Conservation (phyloP, 2,888 invertebrate genomes). For the Argynnis bischoffii region DNA sequence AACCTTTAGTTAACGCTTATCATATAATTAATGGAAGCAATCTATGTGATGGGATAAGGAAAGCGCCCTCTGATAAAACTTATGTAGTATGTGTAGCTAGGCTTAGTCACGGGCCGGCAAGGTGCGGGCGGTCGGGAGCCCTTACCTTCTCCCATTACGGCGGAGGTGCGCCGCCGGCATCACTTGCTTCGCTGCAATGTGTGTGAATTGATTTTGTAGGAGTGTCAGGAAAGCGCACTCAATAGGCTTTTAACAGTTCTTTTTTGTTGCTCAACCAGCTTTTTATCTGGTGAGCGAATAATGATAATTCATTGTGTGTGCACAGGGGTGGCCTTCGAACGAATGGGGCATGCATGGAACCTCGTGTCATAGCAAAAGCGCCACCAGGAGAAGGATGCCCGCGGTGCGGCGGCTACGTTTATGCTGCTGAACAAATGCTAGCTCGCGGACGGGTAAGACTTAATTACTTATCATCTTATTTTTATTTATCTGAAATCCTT, state of each 20-base stretch:
- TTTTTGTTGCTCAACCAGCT: conserved; percentile 40
- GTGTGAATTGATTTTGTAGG: conserved; percentile 67
- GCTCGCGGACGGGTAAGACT: conserved; percentile 92
- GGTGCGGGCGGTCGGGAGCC: conserved; percentile 81
- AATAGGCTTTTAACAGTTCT: conserved; percentile 77
- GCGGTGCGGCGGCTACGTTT: conserved; percentile 93
- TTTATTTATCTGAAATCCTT: not conserved
- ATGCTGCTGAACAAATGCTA: conserved; percentile 96
- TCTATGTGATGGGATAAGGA: conserved; percentile 88
- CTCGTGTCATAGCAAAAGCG: conserved; percentile 89
- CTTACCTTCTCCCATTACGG: conserved; percentile 83
- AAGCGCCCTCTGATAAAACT: conserved; percentile 85
- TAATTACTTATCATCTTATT: not conserved
- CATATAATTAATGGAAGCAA: conserved; percentile 72
- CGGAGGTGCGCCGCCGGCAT: conserved; percentile 80
- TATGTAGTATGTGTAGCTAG: conserved; percentile 55
- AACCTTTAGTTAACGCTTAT: conserved; percentile 75
- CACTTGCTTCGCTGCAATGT: conserved; percentile 73
- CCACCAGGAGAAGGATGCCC: conserved; percentile 94
- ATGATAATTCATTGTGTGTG: conserved; percentile 45
- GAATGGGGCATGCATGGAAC: conserved; percentile 86
- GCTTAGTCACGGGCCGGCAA: conserved; percentile 68
- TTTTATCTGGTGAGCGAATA: conserved; percentile 42
- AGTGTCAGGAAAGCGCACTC: conserved; percentile 63
- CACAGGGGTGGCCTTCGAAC: conserved; percentile 60